A percentile compares a stretch with the other conserved stretches of the same genome.
Evolutionary conservation across 2,888 invertebrate species (phyloP).

Genomic region (Cynaeus angustus): DNA sequence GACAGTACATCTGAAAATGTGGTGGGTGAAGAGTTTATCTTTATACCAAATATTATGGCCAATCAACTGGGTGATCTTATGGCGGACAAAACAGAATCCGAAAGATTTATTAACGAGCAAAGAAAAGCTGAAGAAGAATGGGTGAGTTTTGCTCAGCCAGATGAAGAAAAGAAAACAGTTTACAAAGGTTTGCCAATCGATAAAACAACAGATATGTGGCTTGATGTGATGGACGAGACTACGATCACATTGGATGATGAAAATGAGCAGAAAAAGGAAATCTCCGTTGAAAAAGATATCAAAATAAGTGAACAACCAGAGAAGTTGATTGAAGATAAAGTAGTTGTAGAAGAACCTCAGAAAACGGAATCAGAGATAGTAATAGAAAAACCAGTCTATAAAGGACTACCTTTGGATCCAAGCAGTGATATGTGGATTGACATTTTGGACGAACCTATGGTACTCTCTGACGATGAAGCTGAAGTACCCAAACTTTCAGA

Average conservation of each 20-base stretch:
- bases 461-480: slow-evolving; percentile 55
- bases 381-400: slow-evolving; percentile 45
- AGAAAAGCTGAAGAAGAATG: slow-evolving; percentile 22
- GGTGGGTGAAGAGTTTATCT: slow-evolving; percentile 61
- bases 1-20: slow-evolving; percentile 55
- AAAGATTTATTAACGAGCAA: slow-evolving; percentile 31
- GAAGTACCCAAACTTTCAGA: no score
- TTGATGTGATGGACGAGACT: slow-evolving; percentile 60
- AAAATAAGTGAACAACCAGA: no score
- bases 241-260: slow-evolving; percentile 26
- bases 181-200: slow-evolving; percentile 29
- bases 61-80: slow-evolving; percentile 39
- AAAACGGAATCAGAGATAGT: slow-evolving; percentile 13
- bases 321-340: no score
- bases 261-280: slow-evolving; percentile 38
- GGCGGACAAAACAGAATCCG: slow-evolving; percentile 30
- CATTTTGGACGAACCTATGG: slow-evolving; percentile 61
- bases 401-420: slow-evolving; percentile 56
- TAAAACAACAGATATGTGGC: slow-evolving; percentile 61
- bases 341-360: no score
- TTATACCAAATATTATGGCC: slow-evolving; percentile 54
- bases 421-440: slow-evolving; percentile 56
- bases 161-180: slow-evolving; percentile 9
- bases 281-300: slow-evolving; percentile 41
- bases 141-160: slow-evolving; percentile 23